Conservation (phyloP, 2,113 vertebrate species). For the Tetraodon nigroviridis region DNA sequence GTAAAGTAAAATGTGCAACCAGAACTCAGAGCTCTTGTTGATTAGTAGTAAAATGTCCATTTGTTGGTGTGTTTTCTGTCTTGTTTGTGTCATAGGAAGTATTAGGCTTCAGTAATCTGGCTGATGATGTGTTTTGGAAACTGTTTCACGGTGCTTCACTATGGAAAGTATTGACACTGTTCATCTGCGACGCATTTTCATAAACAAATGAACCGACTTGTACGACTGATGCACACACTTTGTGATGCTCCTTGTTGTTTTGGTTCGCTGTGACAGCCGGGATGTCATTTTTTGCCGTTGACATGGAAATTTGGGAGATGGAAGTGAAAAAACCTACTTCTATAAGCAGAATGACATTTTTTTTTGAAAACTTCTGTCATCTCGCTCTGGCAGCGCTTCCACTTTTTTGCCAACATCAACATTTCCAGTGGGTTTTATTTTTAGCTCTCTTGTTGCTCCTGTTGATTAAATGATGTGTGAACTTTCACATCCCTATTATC, state of each 20-base stretch:
- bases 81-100: too few species aligned
- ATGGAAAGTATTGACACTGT: background rate
- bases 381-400: background rate
- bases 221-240: background rate
- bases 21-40: background rate
- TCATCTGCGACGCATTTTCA: slow-evolving; percentile 6
- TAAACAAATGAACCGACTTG: slow-evolving; percentile 1
- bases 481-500: background rate
- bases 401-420: slow-evolving; percentile 4
- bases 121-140: background rate
- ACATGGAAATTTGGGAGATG: background rate
- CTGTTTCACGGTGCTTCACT: background rate
- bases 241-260: too few species aligned
- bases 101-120: background rate
- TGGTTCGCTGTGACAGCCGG: too few species aligned
- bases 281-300: slow-evolving; percentile 14
- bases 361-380: background rate
- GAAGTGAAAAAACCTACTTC: background rate
- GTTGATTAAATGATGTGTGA: background rate
- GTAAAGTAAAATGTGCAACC: too few species aligned
- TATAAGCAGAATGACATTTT: background rate
- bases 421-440: background rate
- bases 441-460: background rate
- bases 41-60: background rate
- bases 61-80: background rate